Percentiles rank a stretch among this genome's conserved stretches.
These are phyloP conservation scores for Sabellastarte sp. DNA, from an alignment of 2,888 invertebrate species.

Conservation along the genomic window DNA sequence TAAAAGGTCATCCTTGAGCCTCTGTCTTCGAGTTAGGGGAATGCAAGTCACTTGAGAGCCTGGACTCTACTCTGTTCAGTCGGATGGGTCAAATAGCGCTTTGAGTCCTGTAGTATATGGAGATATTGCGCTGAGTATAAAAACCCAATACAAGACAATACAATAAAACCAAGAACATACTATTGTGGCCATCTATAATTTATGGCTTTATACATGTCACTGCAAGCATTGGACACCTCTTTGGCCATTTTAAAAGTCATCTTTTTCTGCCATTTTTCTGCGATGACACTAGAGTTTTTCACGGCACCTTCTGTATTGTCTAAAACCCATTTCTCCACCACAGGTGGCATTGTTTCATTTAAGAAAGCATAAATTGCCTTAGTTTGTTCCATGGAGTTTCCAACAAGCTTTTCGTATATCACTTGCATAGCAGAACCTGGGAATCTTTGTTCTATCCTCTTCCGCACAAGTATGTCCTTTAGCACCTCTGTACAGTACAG, in stretches of 20 bases:
- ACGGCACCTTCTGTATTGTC: neutral
- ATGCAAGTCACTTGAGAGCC: too few species aligned
- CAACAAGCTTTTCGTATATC: neutral
- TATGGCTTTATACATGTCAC: neutral
- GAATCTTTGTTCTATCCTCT: neutral
- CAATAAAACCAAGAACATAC: too few species aligned
- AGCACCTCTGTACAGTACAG: neutral
- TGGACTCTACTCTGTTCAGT: too few species aligned
- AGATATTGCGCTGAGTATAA: too few species aligned
- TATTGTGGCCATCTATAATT: neutral
- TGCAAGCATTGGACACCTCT: neutral
- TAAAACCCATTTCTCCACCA: neutral
- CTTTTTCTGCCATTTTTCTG: neutral
- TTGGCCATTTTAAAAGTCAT: neutral
- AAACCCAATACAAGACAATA: too few species aligned
- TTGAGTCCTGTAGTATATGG: too few species aligned
- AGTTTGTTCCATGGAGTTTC: neutral
- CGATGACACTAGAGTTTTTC: neutral
- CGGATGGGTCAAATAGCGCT: too few species aligned
- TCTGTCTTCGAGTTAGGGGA: too few species aligned
- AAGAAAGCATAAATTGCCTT: neutral
- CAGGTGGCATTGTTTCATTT: neutral
- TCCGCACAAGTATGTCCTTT: neutral
- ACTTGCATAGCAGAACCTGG: neutral
- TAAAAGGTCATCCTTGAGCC: too few species aligned